Percentiles rank a stretch among this genome's conserved stretches.
These are phyloP conservation scores for Synergus japonicus DNA, from an alignment of 2,888 invertebrate genomes.

Conservation along the genomic window DNA sequence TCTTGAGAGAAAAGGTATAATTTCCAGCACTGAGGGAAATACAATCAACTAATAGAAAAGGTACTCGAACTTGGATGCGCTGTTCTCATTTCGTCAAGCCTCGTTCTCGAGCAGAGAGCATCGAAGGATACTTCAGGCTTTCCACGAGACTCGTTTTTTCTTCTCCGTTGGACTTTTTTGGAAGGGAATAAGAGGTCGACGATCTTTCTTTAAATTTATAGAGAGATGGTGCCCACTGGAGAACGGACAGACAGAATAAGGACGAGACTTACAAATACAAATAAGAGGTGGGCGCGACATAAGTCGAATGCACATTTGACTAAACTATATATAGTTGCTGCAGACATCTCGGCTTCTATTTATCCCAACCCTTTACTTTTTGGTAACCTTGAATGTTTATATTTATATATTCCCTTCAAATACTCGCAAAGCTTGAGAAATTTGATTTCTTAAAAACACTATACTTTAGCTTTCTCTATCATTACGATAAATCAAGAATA, in stretches of 20 bases:
- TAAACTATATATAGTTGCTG: slow-evolving; percentile 12
- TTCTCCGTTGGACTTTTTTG: slow-evolving; percentile 6
- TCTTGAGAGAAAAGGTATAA: neutral
- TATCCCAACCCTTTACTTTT: neutral
- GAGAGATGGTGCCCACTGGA: neutral
- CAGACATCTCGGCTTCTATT: neutral
- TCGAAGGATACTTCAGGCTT: slow-evolving; percentile 21
- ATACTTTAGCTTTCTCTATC: too few relatives aligned
- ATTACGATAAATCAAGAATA: neutral
- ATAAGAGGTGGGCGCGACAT: slow-evolving; percentile 1
- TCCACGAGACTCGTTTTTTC: slow-evolving; percentile 29
- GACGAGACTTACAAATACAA: slow-evolving; percentile 11
- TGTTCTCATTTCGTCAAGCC: neutral
- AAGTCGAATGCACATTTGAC: slow-evolving; percentile 11
- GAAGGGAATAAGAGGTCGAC: slow-evolving; percentile 26
- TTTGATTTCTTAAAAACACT: neutral
- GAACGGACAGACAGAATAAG: slow-evolving; percentile 28
- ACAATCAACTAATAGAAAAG: neutral
- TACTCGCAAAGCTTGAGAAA: neutral
- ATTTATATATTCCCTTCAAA: slow-evolving; percentile 7
- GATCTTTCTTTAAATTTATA: slow-evolving; percentile 27
- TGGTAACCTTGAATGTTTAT: slow-evolving; percentile 10
- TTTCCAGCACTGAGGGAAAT: neutral
- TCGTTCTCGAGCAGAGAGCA: neutral
- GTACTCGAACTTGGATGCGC: slow-evolving; percentile 12